phyloP scores from a whole-genome alignment of 2,888 invertebrate species.

The Dicyrtoma fusca region DNA sequence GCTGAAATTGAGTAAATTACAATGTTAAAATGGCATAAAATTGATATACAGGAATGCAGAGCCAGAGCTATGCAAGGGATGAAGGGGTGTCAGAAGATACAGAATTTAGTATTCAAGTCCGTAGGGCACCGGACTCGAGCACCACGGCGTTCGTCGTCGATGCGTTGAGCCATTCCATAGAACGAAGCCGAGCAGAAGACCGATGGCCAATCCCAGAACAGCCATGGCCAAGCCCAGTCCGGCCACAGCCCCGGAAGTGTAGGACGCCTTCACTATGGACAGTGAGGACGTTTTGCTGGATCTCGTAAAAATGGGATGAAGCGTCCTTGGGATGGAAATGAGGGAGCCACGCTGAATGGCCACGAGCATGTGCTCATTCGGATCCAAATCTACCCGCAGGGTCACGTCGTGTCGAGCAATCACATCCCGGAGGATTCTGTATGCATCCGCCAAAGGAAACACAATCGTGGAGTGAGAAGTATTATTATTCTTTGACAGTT shows the following conservation, averaged over 20 bases:
- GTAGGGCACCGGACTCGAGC: conserved; percentile 52
- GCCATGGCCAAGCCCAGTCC: conserved; percentile 60
- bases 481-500: conserved; percentile 56
- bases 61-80: too few species aligned
- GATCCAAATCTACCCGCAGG: conserved; percentile 57
- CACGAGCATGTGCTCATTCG: conserved; percentile 58
- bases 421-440: conserved; percentile 58
- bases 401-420: conserved; percentile 58
- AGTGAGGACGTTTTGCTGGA: conserved; percentile 53
- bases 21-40: too few species aligned
- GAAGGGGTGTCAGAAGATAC: too few species aligned
- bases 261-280: conserved; percentile 57
- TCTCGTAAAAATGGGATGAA: conserved; percentile 57
- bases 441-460: conserved; percentile 58
- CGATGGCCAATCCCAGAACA: conserved; percentile 58
- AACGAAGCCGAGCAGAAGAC: conserved; percentile 59
- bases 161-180: conserved; percentile 59
- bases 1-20: too few species aligned
- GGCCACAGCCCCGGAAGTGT: conserved; percentile 59
- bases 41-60: too few species aligned
- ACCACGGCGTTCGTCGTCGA: conserved; percentile 56
- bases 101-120: too few species aligned
- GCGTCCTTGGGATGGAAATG: conserved; percentile 57
- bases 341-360: conserved; percentile 58
- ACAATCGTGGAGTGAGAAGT: conserved; percentile 57